Conservation (phyloP, 2,888 invertebrate species). For the Mesorhabditis belari region DNA sequence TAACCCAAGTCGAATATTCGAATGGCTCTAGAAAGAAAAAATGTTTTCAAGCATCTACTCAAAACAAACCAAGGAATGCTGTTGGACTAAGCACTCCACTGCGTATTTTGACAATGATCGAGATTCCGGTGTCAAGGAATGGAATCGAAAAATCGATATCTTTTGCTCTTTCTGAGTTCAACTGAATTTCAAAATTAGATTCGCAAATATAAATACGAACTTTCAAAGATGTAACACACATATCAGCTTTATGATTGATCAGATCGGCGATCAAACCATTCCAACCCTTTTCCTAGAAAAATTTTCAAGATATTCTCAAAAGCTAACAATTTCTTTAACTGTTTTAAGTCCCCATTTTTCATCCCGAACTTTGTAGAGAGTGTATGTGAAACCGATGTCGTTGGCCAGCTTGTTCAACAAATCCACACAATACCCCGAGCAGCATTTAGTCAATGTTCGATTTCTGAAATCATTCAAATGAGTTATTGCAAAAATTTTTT, state of each 20-base stretch:
- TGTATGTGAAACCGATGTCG: constrained; percentile 91
- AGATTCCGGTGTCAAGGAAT: constrained; percentile 91
- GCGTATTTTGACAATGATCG: constrained; percentile 85
- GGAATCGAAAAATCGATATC: constrained; percentile 88
- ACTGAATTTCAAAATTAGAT: constrained; percentile 5
- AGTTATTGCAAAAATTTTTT: background rate
- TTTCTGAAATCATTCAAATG: constrained; percentile 40
- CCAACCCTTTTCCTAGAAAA: constrained; percentile 76
- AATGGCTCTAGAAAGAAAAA: constrained; percentile 76
- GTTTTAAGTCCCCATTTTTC: constrained; percentile 48
- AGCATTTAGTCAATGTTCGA: constrained; percentile 63
- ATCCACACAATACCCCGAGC: constrained; percentile 96
- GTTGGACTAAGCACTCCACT: constrained; percentile 93
- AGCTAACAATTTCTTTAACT: background rate
- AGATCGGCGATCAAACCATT: constrained; percentile 87
- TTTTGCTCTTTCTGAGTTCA: constrained; percentile 74
- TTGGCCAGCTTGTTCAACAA: constrained; percentile 84
- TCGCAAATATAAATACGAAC: constrained; percentile 55
- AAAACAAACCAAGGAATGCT: constrained; percentile 71
- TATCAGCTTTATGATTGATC: constrained; percentile 86
- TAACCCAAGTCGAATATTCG: constrained; percentile 95
- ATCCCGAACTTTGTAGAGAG: constrained; percentile 76
- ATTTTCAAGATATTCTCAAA: too few species aligned
- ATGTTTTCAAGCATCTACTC: background rate
- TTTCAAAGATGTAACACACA: constrained; percentile 84